Evolutionary conservation across 92 coral and sea anemone species (phyloP).

Genomic region (Phenganax stokvisi): DNA sequence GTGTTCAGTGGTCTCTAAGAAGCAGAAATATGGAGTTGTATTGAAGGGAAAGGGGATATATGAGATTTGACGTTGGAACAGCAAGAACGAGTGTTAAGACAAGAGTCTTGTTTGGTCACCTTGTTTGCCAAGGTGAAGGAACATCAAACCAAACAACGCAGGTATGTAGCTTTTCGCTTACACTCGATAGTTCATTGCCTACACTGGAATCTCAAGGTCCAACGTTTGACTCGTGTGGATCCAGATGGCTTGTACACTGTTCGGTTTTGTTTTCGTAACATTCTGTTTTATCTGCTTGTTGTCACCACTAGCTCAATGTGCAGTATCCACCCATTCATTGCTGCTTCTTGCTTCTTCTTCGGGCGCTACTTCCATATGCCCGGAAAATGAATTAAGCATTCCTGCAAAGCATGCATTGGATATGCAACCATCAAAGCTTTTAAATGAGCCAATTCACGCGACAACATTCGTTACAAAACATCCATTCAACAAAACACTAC

Average conservation of each 20-base stretch:
- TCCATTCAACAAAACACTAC: conserved; percentile 1
- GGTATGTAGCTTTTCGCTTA: conserved; percentile 34
- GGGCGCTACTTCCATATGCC: too few species aligned
- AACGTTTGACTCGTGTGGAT: too few species aligned
- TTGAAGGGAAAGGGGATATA: conserved; percentile 87
- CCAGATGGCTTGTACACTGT: too few species aligned
- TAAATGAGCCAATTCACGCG: neutral
- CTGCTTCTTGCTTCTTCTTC: too few species aligned
- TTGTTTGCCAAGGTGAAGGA: conserved; percentile 96
- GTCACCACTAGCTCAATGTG: too few species aligned
- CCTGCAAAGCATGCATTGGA: neutral
- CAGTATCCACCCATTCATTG: too few species aligned
- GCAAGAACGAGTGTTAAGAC: conserved; percentile 77
- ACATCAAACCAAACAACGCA: conserved; percentile 57
- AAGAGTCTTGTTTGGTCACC: too few species aligned
- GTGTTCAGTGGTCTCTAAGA: conserved; percentile 87
- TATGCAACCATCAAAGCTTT: neutral
- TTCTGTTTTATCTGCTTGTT: too few species aligned
- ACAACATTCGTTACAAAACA: conserved; percentile 25
- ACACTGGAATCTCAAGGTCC: too few species aligned
- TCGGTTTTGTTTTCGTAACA: too few species aligned
- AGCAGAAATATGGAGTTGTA: conserved; percentile 94
- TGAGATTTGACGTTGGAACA: conserved; percentile 96
- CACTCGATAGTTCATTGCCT: neutral
- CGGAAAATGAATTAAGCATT: neutral